Evolutionary conservation across 2,113 vertebrate species (phyloP), one percentile per base, ranked within the genome.

Genomic region (Myiozetetes cayanensis): DNA sequence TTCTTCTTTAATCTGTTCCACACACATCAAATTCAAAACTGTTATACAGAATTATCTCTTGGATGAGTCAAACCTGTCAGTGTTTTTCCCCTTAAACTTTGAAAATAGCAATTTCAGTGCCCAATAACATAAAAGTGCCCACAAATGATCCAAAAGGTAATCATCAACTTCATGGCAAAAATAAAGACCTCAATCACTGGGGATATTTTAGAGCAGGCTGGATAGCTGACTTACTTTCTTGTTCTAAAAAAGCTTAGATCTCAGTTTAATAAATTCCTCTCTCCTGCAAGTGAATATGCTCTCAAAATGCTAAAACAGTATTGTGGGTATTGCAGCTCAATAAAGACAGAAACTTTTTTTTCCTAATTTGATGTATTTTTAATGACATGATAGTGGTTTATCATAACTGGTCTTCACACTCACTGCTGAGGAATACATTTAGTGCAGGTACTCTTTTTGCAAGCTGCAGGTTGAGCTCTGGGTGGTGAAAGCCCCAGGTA

Each of bases 381-480:
- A 50, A 7, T 58, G 7, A 66, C 9, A 28, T 14, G 2, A 19
- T 28, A 66, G 3, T 3, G 16, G 23, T 59, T 72, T 7, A 1
- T 73, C 10, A 19, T 65, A 67, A 23, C 10, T 58, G 15, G 7
- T 33, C 28, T 78, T 78, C 58, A 31, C 43, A 21, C 1, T 66
- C n/a, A 27, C 46, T 28, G 41, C 2, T 77, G 63, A 70, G 31
- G 22, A 63, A 50, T 35, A 27, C 0, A 33, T 31, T 49, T 12
- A 49, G 9, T 10, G 14, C 30, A 28, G 17, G 25, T 35, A 22
- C 24, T 41, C 14, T 0, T 0, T 41, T 21, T 23, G 35, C 0
- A 4, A 76, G 35, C 14, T 37, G 30, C 31, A 76, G 12, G 12
- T 9, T 76, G 63, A 49, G 30, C 21, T 43, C 31, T 23, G 41